These are phyloP conservation scores for Acrobasis suavella DNA, from an alignment of 2,888 invertebrate species.

Conservation along the genomic window DNA sequence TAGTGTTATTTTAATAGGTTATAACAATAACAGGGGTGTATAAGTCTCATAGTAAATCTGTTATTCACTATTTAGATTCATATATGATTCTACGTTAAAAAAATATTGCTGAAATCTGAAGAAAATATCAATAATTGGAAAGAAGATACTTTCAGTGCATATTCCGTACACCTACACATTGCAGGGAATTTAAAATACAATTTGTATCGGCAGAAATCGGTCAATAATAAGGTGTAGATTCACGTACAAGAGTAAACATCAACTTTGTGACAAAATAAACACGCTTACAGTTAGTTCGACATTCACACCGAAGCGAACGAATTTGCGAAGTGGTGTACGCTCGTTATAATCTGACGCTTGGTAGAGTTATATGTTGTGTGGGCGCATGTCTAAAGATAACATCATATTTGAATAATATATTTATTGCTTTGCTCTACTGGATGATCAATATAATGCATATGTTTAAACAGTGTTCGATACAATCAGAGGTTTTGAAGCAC, in stretches of 20 bases:
- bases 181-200: slow-evolving; percentile 2
- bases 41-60: no score
- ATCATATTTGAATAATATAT: slow-evolving; percentile 7
- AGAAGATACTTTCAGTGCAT: slow-evolving; percentile 5
- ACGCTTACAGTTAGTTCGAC: slow-evolving; percentile 29
- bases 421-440: slow-evolving; percentile 14
- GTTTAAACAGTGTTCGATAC: no score
- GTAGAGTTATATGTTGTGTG: background rate
- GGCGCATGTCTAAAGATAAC: background rate
- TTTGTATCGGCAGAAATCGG: slow-evolving; percentile 7
- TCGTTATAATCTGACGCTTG: background rate
- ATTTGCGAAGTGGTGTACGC: background rate
- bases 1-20: no score
- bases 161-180: no score
- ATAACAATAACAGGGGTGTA: no score
- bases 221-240: slow-evolving; percentile 18
- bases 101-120: background rate
- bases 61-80: no score
- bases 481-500: no score
- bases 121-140: background rate
- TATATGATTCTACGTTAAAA: background rate
- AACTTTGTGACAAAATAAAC: slow-evolving; percentile 31
- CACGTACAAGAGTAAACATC: slow-evolving; percentile 13
- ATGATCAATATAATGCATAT: no score
- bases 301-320: slow-evolving; percentile 25